Percentiles rank a stretch among this genome's conserved stretches.
phyloP scores from a whole-genome alignment of 2,113 vertebrate species.

The Scartelaos histophorus region DNA sequence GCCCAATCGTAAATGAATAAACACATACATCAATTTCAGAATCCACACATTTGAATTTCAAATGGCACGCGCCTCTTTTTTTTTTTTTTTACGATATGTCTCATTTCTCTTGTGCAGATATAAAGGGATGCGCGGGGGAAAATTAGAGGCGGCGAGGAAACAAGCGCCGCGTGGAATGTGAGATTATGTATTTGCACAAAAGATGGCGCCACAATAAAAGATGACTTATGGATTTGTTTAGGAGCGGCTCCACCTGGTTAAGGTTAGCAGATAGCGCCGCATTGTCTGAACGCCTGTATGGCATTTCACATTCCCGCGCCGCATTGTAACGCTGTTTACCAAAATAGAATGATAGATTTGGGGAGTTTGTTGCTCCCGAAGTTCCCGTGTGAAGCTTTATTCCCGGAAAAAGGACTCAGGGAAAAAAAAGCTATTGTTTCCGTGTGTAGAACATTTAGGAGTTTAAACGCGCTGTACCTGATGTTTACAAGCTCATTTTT shows the following conservation, averaged over 20 bases:
- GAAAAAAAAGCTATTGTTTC: not conserved
- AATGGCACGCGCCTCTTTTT: constrained; percentile 40
- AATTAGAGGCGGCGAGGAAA: constrained; percentile 62
- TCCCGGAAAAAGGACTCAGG: not conserved
- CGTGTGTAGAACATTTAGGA: too few species aligned
- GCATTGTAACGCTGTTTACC: not conserved
- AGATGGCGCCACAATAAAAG: constrained; percentile 9
- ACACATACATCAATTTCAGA: constrained; percentile 78
- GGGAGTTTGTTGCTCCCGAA: not conserved
- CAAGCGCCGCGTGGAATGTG: constrained; percentile 65
- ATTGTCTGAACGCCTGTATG: not conserved
- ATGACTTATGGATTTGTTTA: constrained; percentile 13
- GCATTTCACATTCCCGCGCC: not conserved
- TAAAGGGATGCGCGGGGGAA: constrained; percentile 52
- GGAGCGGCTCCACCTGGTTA: not conserved
- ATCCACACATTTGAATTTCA: constrained; percentile 74
- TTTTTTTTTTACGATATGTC: constrained; percentile 62
- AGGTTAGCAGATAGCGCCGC: not conserved
- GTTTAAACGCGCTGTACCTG: not conserved
- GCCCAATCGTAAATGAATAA: constrained; percentile 73
- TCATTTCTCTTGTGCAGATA: constrained; percentile 67
- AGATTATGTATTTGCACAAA: constrained; percentile 62
- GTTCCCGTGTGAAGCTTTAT: not conserved
- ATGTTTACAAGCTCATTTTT: not conserved
- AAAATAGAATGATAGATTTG: constrained; percentile 6